Evolutionary conservation across 2,888 invertebrate species (phyloP).

Genomic region (Hyposoter dolosus): DNA sequence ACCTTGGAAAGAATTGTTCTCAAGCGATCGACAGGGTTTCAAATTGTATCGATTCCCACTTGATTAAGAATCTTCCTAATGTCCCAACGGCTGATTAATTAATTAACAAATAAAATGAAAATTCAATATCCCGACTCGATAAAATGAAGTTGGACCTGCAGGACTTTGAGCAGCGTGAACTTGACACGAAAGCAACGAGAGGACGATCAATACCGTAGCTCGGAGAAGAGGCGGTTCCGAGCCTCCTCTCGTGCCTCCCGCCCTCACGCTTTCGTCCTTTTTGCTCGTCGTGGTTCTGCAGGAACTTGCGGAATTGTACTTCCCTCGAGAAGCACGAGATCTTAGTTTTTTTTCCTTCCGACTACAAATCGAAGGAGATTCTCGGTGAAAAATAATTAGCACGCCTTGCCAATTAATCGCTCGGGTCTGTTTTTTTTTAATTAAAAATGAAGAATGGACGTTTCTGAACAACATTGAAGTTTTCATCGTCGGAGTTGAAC

Average conservation of each 20-base stretch:
- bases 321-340: slow-evolving; percentile 6
- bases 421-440: too few species aligned
- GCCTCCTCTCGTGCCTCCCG: slow-evolving; percentile 77
- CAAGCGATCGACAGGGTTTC: neutral
- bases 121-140: slow-evolving; percentile 7
- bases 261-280: slow-evolving; percentile 53
- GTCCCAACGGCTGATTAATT: neutral
- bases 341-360: neutral
- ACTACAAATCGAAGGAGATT: too few species aligned
- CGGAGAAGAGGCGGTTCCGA: slow-evolving; percentile 74
- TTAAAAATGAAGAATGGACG: too few species aligned
- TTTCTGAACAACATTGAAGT: too few species aligned
- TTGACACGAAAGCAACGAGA: slow-evolving; percentile 81
- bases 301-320: slow-evolving; percentile 26
- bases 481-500: too few species aligned
- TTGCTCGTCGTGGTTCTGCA: slow-evolving; percentile 30
- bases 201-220: slow-evolving; percentile 81
- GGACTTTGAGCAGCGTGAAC: slow-evolving; percentile 79
- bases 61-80: neutral
- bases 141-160: slow-evolving; percentile 66
- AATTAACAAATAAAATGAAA: neutral
- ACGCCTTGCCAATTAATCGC: too few species aligned
- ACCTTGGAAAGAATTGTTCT: neutral
- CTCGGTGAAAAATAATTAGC: too few species aligned
- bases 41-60: neutral